Percentiles rank a stretch among this genome's conserved stretches.
Conservation (phyloP, 2,113 vertebrate species). For the Macquaria ambigua region DNA sequence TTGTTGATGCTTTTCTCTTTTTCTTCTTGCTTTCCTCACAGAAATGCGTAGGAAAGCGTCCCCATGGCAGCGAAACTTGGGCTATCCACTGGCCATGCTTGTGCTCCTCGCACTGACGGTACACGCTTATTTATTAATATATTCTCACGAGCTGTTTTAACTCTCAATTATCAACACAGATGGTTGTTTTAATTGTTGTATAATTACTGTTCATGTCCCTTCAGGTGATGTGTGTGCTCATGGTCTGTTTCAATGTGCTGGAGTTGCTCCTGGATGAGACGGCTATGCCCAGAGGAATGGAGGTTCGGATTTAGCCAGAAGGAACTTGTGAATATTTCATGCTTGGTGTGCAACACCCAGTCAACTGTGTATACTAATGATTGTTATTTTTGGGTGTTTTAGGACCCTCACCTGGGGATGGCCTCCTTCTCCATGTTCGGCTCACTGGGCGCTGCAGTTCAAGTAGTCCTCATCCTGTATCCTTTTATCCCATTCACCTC, state of each 20-base stretch:
- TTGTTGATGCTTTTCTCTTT: background rate
- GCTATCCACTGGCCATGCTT: constrained; percentile 96
- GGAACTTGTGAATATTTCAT: background rate
- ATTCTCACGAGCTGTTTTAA: background rate
- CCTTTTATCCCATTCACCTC: constrained; percentile 77
- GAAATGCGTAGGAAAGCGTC: constrained; percentile 92
- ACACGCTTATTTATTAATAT: constrained; percentile 12
- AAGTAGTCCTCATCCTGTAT: constrained; percentile 98
- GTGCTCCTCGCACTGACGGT: constrained; percentile 92
- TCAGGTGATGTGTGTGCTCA: constrained; percentile 94
- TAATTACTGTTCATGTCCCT: background rate
- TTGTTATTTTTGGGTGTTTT: constrained; percentile 10
- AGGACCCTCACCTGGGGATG: constrained; percentile 92
- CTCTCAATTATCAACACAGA: background rate
- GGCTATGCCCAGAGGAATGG: constrained; percentile 94
- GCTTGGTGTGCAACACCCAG: background rate
- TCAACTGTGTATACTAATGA: background rate
- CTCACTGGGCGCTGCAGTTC: constrained; percentile 93
- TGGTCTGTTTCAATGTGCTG: constrained; percentile 94
- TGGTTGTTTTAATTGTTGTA: background rate
- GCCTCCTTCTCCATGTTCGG: constrained; percentile 97
- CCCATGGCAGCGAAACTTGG: constrained; percentile 96
- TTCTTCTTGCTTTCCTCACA: constrained; percentile 56
- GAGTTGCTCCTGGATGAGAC: constrained; percentile 95
- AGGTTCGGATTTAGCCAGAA: constrained; percentile 82